Percentiles rank a stretch among this genome's conserved stretches.
phyloP scores from a whole-genome alignment of 2,113 vertebrate species.

The Sterrhoptilus dennistouni region DNA sequence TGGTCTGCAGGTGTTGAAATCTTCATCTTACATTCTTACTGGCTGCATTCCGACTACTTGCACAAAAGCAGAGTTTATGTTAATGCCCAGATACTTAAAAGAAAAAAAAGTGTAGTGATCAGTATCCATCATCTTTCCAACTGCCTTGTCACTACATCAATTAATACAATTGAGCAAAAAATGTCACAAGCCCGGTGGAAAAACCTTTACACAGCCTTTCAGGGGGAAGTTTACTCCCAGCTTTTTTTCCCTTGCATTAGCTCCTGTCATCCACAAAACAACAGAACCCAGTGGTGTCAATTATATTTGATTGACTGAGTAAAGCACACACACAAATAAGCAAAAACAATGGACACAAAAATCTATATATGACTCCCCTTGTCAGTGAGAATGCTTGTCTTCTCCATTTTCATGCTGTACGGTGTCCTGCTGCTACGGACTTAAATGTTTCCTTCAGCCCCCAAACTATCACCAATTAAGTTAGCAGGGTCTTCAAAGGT shows the following conservation, averaged over 20 bases:
- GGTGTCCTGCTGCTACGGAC: conserved; percentile 81
- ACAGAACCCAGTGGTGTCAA: conserved; percentile 99
- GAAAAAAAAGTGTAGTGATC: conserved; percentile 82
- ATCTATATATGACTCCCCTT: conserved; percentile 98
- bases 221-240: conserved; percentile 84
- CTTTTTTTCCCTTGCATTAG: conserved; percentile 90
- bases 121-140: conserved; percentile 92
- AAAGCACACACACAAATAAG: conserved; percentile 99
- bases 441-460: conserved; percentile 87
- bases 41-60: not conserved
- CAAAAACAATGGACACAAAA: conserved; percentile 99
- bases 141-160: conserved; percentile 88
- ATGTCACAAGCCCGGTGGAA: conserved; percentile 80
- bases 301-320: conserved; percentile 99
- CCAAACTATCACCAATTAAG: conserved; percentile 95
- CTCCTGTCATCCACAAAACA: conserved; percentile 94
- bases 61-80: conserved; percentile 67
- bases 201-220: conserved; percentile 85
- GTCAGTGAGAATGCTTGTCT: conserved; percentile 92
- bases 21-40: not conserved
- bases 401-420: conserved; percentile 87
- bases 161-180: conserved; percentile 92
- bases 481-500: conserved; percentile 86
- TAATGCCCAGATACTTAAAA: conserved; percentile 63
- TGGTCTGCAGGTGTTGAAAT: not conserved